Evolutionary conservation across 2,888 invertebrate genomes (phyloP).

Genomic region (Eupithecia exiguata): DNA sequence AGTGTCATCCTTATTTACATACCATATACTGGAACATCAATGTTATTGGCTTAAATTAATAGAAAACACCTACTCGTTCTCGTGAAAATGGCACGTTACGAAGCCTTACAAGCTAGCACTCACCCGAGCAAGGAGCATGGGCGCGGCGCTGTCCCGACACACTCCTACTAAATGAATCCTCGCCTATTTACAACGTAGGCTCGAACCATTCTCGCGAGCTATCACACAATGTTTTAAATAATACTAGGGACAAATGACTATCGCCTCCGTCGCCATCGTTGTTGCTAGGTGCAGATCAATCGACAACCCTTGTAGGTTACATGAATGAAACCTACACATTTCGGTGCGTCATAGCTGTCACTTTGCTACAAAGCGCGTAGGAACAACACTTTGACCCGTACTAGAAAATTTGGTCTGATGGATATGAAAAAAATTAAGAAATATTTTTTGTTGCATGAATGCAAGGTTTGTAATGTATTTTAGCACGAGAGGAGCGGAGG

Average conservation of each 20-base stretch:
- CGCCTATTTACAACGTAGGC: slow-evolving; percentile 68
- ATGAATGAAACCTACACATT: slow-evolving; percentile 80
- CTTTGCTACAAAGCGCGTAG: slow-evolving; percentile 48
- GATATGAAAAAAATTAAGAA: slow-evolving; percentile 19
- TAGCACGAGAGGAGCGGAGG: slow-evolving; percentile 73
- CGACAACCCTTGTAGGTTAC: slow-evolving; percentile 71
- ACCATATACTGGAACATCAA: slow-evolving; percentile 48
- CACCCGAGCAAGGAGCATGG: slow-evolving; percentile 81
- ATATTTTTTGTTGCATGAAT: slow-evolving; percentile 41
- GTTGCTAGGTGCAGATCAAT: slow-evolving; percentile 77
- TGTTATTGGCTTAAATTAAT: slow-evolving; percentile 58
- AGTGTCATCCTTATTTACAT: slow-evolving; percentile 36
- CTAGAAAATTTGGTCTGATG: slow-evolving; percentile 12
- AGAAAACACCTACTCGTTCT: slow-evolving; percentile 59
- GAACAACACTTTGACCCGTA: slow-evolving; percentile 37
- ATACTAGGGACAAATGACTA: slow-evolving; percentile 55
- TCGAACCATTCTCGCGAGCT: slow-evolving; percentile 66
- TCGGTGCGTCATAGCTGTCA: slow-evolving; percentile 61
- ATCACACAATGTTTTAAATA: slow-evolving; percentile 67
- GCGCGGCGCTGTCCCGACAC: slow-evolving; percentile 79
- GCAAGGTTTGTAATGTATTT: slow-evolving; percentile 59
- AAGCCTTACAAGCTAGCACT: slow-evolving; percentile 82
- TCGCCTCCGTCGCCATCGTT: slow-evolving; percentile 66
- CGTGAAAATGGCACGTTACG: slow-evolving; percentile 73
- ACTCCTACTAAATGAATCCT: slow-evolving; percentile 78